Evolutionary conservation across 2,888 invertebrate species (phyloP).

Genomic region (Drosophila melanosoma): DNA sequence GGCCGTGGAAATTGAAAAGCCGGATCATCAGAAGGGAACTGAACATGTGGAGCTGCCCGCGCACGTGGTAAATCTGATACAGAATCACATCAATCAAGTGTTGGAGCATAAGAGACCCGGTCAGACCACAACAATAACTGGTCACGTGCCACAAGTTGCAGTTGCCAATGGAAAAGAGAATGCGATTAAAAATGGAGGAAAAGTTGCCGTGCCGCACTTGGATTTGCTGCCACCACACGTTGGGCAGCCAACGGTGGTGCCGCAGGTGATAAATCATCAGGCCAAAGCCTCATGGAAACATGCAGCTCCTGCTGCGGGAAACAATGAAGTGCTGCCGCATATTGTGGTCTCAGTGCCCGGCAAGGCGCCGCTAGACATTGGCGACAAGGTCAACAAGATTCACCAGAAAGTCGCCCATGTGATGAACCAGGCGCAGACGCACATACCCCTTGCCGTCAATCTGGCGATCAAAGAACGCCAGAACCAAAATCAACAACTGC

Average conservation of each 20-base stretch:
- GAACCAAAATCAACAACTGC: conserved; percentile 13
- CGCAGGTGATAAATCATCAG: conserved; percentile 67
- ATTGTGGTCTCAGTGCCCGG: conserved; percentile 58
- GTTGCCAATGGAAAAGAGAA: conserved; percentile 25
- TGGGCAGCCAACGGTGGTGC: conserved; percentile 50
- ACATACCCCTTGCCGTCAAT: conserved; percentile 64
- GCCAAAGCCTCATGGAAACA: conserved; percentile 50
- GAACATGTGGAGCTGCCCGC: conserved; percentile 52
- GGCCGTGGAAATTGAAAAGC: conserved; percentile 47
- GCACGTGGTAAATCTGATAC: conserved; percentile 60
- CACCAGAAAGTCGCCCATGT: conserved; percentile 60
- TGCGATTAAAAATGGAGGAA: neutral
- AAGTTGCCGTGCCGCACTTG: conserved; percentile 45
- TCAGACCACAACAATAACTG: conserved; percentile 46
- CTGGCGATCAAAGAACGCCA: conserved; percentile 58
- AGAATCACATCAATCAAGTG: conserved; percentile 71
- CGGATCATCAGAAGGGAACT: conserved; percentile 56
- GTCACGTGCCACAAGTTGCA: conserved; percentile 56
- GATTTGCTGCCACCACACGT: conserved; percentile 63
- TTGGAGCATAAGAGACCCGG: conserved; percentile 48
- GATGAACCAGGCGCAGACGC: conserved; percentile 70
- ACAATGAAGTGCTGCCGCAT: conserved; percentile 61
- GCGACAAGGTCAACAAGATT: conserved; percentile 63
- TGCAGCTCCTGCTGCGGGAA: conserved; percentile 30
- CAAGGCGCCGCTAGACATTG: conserved; percentile 46